Evolutionary conservation across 2,113 vertebrate genomes (phyloP).

Genomic region (Tachysurus fulvidraco): DNA sequence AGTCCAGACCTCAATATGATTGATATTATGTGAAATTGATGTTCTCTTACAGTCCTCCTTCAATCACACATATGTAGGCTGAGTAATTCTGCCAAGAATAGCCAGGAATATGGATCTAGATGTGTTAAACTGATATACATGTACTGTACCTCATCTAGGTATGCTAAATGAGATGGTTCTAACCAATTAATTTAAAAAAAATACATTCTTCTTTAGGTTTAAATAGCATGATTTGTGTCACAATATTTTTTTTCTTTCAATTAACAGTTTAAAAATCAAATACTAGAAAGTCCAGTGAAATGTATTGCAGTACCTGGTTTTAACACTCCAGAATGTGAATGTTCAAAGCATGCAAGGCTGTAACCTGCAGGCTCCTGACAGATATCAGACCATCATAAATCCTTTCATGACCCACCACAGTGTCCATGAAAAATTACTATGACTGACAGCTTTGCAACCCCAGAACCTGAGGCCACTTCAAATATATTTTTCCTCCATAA

Average conservation of each 20-base stretch:
- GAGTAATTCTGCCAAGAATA: not conserved
- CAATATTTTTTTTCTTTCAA: too few species aligned
- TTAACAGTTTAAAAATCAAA: not conserved
- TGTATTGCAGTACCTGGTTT: not conserved
- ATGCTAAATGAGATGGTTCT: not conserved
- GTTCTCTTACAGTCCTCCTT: not conserved
- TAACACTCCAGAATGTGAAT: not conserved
- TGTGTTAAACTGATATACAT: not conserved
- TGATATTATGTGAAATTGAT: not conserved
- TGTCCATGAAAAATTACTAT: not conserved
- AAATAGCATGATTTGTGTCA: too few species aligned
- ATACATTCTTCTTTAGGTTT: too few species aligned
- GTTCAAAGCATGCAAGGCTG: not conserved
- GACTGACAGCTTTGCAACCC: not conserved
- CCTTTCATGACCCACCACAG: not conserved
- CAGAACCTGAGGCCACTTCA: not conserved
- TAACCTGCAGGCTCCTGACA: not conserved
- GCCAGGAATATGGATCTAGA: not conserved
- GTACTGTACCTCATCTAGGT: not conserved
- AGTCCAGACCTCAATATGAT: not conserved
- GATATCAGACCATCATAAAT: not conserved
- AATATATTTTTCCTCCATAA: not conserved
- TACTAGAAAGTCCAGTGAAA: not conserved
- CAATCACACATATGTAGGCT: not conserved
- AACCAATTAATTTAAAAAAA: not conserved